Evolutionary conservation across 2,888 invertebrate species (phyloP), one percentile per base, ranked within the genome.

Genomic region (Unio pictorum): DNA sequence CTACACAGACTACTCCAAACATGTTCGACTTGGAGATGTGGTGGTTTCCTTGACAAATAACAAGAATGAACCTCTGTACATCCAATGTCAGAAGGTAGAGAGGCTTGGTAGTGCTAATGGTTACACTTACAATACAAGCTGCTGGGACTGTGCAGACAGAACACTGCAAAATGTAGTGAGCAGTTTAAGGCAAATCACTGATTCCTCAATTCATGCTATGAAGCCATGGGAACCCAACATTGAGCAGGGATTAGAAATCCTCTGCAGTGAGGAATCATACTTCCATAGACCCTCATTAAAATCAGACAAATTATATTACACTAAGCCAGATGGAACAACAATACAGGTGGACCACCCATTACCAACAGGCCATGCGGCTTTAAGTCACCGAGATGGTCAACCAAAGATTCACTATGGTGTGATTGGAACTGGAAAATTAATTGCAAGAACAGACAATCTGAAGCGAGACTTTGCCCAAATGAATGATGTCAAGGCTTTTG

Each of bases 1-100:
- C 91, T 98, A 95, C 89, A 96, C 97, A 0, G 98, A 99, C 90
- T 96, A 95, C 90, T 93, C 94, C 80, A 94, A 94, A 81, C 98
- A 99, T 89, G 97, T 98, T 34, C 93, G 97, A 34, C 92, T 98
- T 28, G 98, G 90, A 18, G 89, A 90, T 70, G 84, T 90, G 17
- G 87, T 90, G 11, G 86, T 90, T 2, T 88, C 89, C 6, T 72
- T 80, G 63, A 83, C 87, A 4, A 73, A 73, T 4, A 76, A 80
- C 58, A 73, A 79, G 34, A 79, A 76, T 30, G 82, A 76, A 0
- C 79, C 84, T 78, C 93, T 95, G 18, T 96, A 96, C 87, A 92
- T 95, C 67, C 95, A 95, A 88, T 96, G 96, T 88, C 95, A 95
- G 86, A 86, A 84, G 76, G 80, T 84, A 55, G 83, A 82, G 63